A percentile compares a stretch with the other conserved stretches of the same genome.
phyloP scores from a whole-genome alignment of 2,113 vertebrate species.

The Phaethon lepturus region DNA sequence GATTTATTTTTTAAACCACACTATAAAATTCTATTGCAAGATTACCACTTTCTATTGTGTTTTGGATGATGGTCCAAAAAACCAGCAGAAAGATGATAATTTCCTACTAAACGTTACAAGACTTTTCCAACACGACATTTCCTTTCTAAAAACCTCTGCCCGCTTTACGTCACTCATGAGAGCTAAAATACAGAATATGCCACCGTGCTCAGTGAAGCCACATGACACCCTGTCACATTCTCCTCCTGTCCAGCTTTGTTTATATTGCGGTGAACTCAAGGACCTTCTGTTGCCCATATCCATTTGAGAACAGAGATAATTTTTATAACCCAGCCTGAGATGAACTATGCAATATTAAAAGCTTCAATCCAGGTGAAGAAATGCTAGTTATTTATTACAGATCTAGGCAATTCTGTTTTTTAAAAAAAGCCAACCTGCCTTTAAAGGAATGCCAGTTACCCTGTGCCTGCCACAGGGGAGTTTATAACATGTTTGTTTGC shows the following conservation, averaged over 20 bases:
- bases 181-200: not conserved
- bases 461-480: not conserved
- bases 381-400: not conserved
- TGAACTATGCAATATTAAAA: not conserved
- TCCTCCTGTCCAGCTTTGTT: not conserved
- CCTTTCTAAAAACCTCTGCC: not conserved
- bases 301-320: not conserved
- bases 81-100: not conserved
- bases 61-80: not conserved
- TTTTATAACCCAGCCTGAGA: not conserved
- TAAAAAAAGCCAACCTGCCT: not conserved
- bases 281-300: not conserved
- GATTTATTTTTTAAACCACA: constrained; percentile 33
- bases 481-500: not conserved
- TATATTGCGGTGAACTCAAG: not conserved
- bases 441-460: not conserved
- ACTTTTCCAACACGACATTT: not conserved
- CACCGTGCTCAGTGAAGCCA: not conserved
- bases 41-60: constrained; percentile 11
- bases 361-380: not conserved
- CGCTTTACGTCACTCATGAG: not conserved
- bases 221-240: not conserved
- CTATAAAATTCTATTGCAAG: constrained; percentile 11
- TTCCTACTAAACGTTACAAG: constrained; percentile 8
- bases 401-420: not conserved